These are phyloP conservation scores for Taxidea taxus DNA, from an alignment of 2,113 vertebrate genomes.

Conservation along the genomic window DNA sequence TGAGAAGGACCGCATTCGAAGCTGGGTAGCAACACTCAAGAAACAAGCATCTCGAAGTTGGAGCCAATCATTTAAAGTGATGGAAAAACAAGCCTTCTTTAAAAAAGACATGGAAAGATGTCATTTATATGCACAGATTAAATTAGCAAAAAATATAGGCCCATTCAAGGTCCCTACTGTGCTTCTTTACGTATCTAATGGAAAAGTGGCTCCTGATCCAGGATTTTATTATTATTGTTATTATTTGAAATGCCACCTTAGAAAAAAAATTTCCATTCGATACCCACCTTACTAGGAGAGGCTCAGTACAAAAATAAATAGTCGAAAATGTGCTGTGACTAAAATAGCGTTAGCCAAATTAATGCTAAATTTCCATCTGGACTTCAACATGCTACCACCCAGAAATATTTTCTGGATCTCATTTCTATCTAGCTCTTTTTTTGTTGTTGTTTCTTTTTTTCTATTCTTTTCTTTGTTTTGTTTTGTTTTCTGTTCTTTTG, in stretches of 20 bases:
- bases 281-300: slow-evolving; percentile 55
- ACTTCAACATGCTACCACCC: background rate
- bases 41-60: slow-evolving; percentile 45
- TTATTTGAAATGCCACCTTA: slow-evolving; percentile 68
- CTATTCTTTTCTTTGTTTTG: background rate
- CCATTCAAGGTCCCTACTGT: slow-evolving; percentile 20
- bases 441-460: background rate
- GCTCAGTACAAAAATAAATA: slow-evolving; percentile 66
- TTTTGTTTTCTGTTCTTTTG: background rate
- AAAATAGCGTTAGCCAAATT: slow-evolving; percentile 66
- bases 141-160: slow-evolving; percentile 63
- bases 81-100: slow-evolving; percentile 74
- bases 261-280: slow-evolving; percentile 62
- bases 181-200: slow-evolving; percentile 65
- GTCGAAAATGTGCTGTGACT: slow-evolving; percentile 69
- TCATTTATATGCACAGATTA: slow-evolving; percentile 67
- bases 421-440: background rate
- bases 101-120: slow-evolving; percentile 68
- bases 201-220: slow-evolving; percentile 71
- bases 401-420: slow-evolving; percentile 49
- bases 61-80: slow-evolving; percentile 53
- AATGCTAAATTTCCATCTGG: slow-evolving; percentile 74
- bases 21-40: slow-evolving; percentile 37
- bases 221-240: slow-evolving; percentile 72
- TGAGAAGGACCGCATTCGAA: slow-evolving; percentile 40